A percentile compares a stretch with the other conserved stretches of the same genome.
Evolutionary conservation across 2,888 invertebrate species (phyloP).

Genomic region (Fabriciana adippe): DNA sequence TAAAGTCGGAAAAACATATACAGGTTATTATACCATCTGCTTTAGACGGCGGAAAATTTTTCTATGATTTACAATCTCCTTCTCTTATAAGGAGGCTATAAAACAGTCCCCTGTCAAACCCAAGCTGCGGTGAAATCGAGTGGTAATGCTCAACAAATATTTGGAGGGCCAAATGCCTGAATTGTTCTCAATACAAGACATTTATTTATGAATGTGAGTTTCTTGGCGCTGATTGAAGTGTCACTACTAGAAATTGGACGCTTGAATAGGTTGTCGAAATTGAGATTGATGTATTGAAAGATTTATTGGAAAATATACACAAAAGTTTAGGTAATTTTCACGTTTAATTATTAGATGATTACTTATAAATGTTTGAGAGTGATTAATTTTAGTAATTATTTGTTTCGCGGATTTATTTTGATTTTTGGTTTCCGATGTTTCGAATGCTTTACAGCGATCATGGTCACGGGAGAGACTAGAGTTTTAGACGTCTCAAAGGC

Average conservation of each 20-base stretch:
- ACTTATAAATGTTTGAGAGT: neutral
- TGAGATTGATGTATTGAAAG: constrained; percentile 27
- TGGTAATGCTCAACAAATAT: constrained; percentile 69
- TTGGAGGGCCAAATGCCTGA: constrained; percentile 48
- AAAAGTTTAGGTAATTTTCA: constrained; percentile 14
- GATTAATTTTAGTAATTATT: neutral
- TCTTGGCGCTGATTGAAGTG: constrained; percentile 31
- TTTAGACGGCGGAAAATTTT: constrained; percentile 58
- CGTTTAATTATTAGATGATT: neutral
- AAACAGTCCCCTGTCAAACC: constrained; percentile 72
- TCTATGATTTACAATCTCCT: constrained; percentile 65
- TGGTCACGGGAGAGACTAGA: too few species aligned
- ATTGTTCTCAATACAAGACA: constrained; percentile 33
- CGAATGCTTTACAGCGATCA: too few species aligned
- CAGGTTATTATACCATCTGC: constrained; percentile 33
- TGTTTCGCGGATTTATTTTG: too few species aligned
- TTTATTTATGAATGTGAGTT: constrained; percentile 35
- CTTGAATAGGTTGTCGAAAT: constrained; percentile 20
- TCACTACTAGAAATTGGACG: constrained; percentile 27
- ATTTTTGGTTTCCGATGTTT: too few species aligned
- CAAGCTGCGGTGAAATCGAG: constrained; percentile 61
- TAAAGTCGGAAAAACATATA: constrained; percentile 17
- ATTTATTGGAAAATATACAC: constrained; percentile 22
- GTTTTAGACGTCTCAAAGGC: too few species aligned
- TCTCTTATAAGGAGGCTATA: constrained; percentile 68